Conservation (phyloP, 2,113 vertebrate species). For the Lasiurus cinereus region DNA sequence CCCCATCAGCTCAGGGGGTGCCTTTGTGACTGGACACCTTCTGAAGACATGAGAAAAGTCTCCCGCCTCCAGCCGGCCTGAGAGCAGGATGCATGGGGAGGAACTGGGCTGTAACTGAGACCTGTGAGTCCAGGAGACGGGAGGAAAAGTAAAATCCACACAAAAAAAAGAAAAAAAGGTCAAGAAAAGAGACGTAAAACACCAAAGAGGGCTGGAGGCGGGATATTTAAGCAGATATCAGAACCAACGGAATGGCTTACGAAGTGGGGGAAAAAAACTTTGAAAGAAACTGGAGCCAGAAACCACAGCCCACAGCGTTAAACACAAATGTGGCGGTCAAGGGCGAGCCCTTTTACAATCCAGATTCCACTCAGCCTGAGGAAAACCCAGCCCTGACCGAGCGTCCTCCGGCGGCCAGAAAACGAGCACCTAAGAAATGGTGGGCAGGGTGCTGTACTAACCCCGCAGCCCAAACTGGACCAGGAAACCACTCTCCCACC, state of each 20-base stretch:
- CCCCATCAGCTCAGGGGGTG: neutral
- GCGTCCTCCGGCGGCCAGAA: neutral
- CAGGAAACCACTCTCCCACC: neutral
- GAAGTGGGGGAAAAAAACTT: neutral
- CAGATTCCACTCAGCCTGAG: neutral
- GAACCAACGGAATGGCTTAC: neutral
- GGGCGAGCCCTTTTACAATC: rapidly evolving
- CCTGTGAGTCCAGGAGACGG: neutral
- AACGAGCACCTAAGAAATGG: neutral
- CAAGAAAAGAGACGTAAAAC: conserved; percentile 77
- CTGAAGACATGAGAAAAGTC: neutral
- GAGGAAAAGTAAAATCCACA: conserved; percentile 42
- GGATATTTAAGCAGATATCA: neutral
- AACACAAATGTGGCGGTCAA: neutral
- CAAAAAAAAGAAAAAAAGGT: conserved; percentile 65
- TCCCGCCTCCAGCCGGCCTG: neutral
- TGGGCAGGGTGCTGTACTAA: neutral
- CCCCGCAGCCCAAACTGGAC: neutral
- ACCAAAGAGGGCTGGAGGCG: neutral
- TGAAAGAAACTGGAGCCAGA: neutral
- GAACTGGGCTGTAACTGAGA: neutral
- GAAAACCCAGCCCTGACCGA: neutral
- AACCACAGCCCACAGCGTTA: neutral
- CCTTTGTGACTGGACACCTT: neutral
- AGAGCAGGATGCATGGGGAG: neutral